Evolutionary conservation across 2,113 vertebrate species (phyloP).

Genomic region (Connochaetes taurinus): DNA sequence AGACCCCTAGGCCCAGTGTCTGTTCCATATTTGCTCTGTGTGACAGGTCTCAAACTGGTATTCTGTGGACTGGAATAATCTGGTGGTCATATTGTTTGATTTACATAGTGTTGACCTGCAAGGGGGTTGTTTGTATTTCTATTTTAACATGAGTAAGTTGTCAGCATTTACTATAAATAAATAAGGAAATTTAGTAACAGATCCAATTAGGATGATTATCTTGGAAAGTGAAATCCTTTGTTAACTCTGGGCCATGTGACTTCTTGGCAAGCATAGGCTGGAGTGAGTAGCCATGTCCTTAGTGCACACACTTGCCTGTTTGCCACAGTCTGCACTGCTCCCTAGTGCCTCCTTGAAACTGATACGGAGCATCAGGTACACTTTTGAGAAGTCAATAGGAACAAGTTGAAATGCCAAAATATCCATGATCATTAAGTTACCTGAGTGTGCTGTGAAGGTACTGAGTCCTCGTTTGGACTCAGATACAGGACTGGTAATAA

Average conservation of each 20-base stretch:
- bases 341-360: neutral
- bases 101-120: neutral
- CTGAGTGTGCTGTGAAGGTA: neutral
- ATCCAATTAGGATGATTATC: neutral
- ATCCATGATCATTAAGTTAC: neutral
- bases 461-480: neutral
- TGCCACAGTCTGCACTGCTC: neutral
- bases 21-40: neutral
- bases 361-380: neutral
- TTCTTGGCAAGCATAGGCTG: neutral
- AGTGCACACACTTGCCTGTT: accelerated
- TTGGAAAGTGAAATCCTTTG: neutral
- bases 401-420: neutral
- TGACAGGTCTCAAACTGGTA: neutral
- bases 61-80: neutral
- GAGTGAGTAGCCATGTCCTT: neutral
- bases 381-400: neutral
- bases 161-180: neutral
- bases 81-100: neutral
- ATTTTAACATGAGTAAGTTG: neutral
- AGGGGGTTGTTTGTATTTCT: neutral
- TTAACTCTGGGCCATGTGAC: neutral
- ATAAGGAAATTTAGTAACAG: neutral
- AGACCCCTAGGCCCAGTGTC: neutral
- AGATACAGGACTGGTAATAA: neutral